Conservation (phyloP, 1,140 invertebrate species). For the Caenorhabditis remanei region DNA sequence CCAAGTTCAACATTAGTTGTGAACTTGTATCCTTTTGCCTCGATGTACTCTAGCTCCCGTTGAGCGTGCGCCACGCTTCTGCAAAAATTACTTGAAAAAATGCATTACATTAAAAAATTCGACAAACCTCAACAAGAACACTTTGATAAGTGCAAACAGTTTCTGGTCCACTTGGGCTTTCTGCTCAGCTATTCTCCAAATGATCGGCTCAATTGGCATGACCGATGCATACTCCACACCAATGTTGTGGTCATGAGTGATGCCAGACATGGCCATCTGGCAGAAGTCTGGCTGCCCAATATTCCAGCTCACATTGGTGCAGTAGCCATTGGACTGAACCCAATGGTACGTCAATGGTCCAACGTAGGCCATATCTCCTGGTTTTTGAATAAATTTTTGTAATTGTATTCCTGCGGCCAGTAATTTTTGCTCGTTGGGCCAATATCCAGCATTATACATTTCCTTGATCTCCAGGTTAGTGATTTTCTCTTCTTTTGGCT, state of each 20-base stretch:
- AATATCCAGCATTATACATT: neutral
- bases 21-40: too few species aligned
- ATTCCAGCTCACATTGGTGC: conserved; percentile 97
- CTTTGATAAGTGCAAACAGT: neutral
- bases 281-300: conserved; percentile 93
- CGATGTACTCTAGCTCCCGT: neutral
- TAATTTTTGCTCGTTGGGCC: neutral
- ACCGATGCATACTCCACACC: neutral
- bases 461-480: too few species aligned
- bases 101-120: neutral
- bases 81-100: neutral
- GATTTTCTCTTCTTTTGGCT: too few species aligned
- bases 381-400: conserved; percentile 86
- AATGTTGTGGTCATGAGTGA: conserved; percentile 95
- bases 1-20: too few species aligned
- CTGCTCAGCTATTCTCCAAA: neutral
- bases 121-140: neutral
- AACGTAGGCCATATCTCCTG: conserved; percentile 98
- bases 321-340: conserved; percentile 87
- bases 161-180: neutral
- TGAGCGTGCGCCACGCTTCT: neutral
- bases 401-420: neutral
- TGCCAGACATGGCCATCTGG: conserved; percentile 94
- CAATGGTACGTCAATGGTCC: conserved; percentile 95
- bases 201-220: neutral